Base-by-base conservation (phyloP, 2,797 vertebrate genomes). In the Sternotherus odoratus region DNA sequence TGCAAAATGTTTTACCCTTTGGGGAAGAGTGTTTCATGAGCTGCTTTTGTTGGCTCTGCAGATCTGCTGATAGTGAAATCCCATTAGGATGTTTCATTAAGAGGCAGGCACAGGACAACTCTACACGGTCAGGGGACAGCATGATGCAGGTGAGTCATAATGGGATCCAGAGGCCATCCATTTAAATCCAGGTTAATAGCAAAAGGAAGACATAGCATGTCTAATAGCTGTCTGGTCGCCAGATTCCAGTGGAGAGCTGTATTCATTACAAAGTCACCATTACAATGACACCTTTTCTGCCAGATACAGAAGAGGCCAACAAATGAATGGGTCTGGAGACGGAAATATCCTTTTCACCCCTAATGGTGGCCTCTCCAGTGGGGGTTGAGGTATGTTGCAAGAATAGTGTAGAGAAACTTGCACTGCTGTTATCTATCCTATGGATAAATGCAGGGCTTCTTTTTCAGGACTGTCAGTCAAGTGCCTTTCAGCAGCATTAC, bases 1-100 rank as follows among this genome's bases (percentile, higher is more conserved):
- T 86, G 91, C 93, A 96, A 94, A 75, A 87, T 1, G 1, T 80
- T 90, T 94, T 60, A 46, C 60, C 79, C 92, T 94, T 82, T 80
- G 79, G 89, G 86, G 77, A 91, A 84, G 33, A 82, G 66, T n/a
- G 26, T 92, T 91, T 94, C 83, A 93, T 10, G 79, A 85, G 54
- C 50, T 75, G 86, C 36, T 75, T 89, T 84, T 69, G 19, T 23
- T 78, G 36, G 63, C 24, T 5, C 50, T 12, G 12, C 82, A 56
- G 33, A 43, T 63, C 33, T 74, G 54, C 48, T 79, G 86, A 17
- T 87, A 84, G 33, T 19, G 54, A 84, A 89, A 30, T 17, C 30
- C 69, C 48, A 10, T 60, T 83, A 88, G 86, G 84, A 86, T 57
- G 43, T 11, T 79, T 89, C 43, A 77, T 19, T 50, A 56, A 49